A percentile compares a stretch with the other conserved stretches of the same genome.
phyloP scores from a whole-genome alignment of 2,888 invertebrate genomes.

The Aspidiotus rigidus region DNA sequence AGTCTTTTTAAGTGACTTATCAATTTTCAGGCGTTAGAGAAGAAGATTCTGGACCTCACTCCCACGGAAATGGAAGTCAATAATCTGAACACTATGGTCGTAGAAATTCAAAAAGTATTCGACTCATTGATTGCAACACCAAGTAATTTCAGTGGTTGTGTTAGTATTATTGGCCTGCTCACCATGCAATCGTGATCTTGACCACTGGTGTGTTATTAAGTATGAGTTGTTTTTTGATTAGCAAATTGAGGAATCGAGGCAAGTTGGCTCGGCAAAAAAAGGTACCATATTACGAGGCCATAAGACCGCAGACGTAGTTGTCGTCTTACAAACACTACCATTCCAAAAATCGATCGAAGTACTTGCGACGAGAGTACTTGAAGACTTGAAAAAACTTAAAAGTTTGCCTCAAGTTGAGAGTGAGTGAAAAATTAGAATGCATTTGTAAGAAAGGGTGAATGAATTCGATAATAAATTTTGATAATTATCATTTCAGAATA shows the following conservation, averaged over 20 bases:
- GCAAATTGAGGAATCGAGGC: conserved; percentile 88
- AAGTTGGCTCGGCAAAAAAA: conserved; percentile 96
- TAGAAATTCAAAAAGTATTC: conserved; percentile 86
- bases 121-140: conserved; percentile 92
- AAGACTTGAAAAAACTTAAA: conserved; percentile 48
- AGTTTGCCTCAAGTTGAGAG: conserved; percentile 15
- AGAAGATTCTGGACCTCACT: conserved; percentile 83
- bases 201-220: background rate
- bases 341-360: conserved; percentile 92
- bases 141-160: conserved; percentile 88
- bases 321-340: conserved; percentile 90
- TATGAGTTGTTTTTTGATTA: conserved; percentile 42
- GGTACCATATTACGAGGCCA: conserved; percentile 94
- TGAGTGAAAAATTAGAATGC: background rate
- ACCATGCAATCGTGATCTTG: background rate
- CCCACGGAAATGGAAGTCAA: conserved; percentile 86
- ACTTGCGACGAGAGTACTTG: conserved; percentile 73
- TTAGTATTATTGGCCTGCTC: conserved; percentile 50
- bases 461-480: conserved; percentile 7
- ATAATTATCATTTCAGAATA: conserved; percentile 10
- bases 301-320: conserved; percentile 92
- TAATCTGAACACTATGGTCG: conserved; percentile 82
- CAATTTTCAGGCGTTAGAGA: conserved; percentile 65
- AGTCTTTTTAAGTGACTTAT: background rate
- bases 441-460: background rate